Conservation (phyloP, 2,113 vertebrate species). For the Mandrillus leucophaeus region DNA sequence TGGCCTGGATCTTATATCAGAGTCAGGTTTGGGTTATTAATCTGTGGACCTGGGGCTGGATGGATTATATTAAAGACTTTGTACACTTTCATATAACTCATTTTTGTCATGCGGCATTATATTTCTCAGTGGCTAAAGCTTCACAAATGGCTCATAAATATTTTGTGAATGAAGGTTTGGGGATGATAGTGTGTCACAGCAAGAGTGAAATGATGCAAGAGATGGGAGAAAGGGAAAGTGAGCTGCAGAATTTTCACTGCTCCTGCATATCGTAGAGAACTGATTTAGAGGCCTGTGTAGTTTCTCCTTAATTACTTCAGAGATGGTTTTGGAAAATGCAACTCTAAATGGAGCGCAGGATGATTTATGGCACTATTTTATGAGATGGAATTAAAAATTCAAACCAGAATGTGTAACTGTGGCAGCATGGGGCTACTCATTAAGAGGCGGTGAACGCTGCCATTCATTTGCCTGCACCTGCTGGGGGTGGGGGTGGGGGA, state of each 20-base stretch:
- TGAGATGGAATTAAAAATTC: slow-evolving; percentile 72
- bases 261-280: background rate
- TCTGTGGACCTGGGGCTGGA: slow-evolving; percentile 48
- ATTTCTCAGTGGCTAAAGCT: slow-evolving; percentile 67
- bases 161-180: slow-evolving; percentile 69
- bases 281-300: slow-evolving; percentile 66
- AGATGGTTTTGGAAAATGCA: slow-evolving; percentile 63
- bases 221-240: background rate
- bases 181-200: slow-evolving; percentile 58
- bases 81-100: slow-evolving; percentile 69
- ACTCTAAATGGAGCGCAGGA: slow-evolving; percentile 60
- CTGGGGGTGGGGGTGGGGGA: background rate
- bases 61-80: slow-evolving; percentile 74
- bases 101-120: slow-evolving; percentile 63
- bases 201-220: slow-evolving; percentile 48
- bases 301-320: slow-evolving; percentile 71
- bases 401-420: slow-evolving; percentile 53
- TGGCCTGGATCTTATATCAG: slow-evolving; percentile 54
- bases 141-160: slow-evolving; percentile 79
- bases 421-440: slow-evolving; percentile 60
- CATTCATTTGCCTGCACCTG: slow-evolving; percentile 63
- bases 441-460: background rate
- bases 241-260: slow-evolving; percentile 36
- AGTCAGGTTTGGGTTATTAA: slow-evolving; percentile 65
- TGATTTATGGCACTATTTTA: slow-evolving; percentile 71